A percentile compares a stretch with the other conserved stretches of the same genome.
phyloP scores from a whole-genome alignment of 2,888 invertebrate genomes.

The Diabrotica balteata region DNA sequence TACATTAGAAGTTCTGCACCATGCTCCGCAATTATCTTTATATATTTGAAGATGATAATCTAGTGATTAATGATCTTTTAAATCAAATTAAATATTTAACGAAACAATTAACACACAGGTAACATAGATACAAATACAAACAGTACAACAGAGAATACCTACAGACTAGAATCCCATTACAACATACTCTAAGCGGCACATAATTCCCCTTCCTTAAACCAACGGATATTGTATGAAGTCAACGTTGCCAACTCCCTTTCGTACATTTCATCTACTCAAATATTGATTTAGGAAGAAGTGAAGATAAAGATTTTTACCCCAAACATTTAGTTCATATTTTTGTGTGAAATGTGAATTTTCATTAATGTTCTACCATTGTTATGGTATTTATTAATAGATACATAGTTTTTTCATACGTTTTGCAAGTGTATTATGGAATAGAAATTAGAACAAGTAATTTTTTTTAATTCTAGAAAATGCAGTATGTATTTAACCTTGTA shows the following conservation, averaged over 20 bases:
- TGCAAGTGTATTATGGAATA: no score
- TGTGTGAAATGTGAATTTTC: no score
- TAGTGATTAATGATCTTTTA: no score
- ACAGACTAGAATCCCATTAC: conserved; percentile 20
- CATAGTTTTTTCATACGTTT: no score
- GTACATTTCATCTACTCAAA: conserved; percentile 6
- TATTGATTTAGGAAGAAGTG: conserved; percentile 16
- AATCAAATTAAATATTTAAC: conserved; percentile 1
- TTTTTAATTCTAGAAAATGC: not conserved
- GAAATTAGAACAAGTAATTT: not conserved
- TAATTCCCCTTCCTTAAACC: conserved; percentile 26
- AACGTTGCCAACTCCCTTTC: conserved; percentile 15
- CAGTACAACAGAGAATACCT: conserved; percentile 3
- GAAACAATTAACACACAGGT: conserved; percentile 6
- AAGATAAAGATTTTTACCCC: not conserved
- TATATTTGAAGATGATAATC: no score
- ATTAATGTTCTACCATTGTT: no score
- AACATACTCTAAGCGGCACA: conserved; percentile 18
- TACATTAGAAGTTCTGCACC: no score
- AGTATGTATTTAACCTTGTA: no score
- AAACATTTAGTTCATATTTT: no score
- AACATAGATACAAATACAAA: conserved; percentile 7
- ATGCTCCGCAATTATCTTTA: no score
- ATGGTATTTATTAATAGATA: no score
- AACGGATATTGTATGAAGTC: conserved; percentile 6